Conservation (phyloP, 2,797 vertebrate species). For the Chlorospingus semifuscus region DNA sequence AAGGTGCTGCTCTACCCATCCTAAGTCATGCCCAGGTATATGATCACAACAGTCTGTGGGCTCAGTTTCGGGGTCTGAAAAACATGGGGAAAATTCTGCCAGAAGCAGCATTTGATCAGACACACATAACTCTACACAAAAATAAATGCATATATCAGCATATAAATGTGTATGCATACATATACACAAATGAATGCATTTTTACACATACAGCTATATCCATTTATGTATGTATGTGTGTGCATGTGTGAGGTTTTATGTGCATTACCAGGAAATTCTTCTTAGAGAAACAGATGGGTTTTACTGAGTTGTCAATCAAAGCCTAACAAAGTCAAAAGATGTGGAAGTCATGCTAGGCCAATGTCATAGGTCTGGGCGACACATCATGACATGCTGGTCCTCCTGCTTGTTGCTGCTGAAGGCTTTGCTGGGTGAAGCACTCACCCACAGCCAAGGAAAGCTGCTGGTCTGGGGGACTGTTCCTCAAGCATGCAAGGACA, state of each 20-base stretch:
- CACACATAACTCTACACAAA: not conserved
- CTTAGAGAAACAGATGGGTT: not conserved
- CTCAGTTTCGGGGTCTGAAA: not conserved
- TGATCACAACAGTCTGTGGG: rapidly evolving
- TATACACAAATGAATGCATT: not conserved
- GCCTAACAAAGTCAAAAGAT: not conserved
- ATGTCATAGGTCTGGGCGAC: not conserved
- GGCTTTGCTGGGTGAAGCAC: not conserved
- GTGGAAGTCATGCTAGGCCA: not conserved
- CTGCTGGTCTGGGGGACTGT: not conserved
- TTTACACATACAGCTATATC: not conserved
- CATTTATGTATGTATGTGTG: not conserved
- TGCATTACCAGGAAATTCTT: not conserved
- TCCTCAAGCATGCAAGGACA: not conserved
- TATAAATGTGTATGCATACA: not conserved
- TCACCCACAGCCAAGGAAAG: not conserved
- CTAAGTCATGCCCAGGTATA: not conserved
- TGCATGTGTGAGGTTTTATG: not conserved
- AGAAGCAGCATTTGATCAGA: not conserved
- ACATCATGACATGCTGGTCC: not conserved
- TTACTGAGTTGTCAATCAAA: not conserved
- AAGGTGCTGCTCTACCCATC: not conserved
- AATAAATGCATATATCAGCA: not conserved
- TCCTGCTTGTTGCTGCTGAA: not conserved
- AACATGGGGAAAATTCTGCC: not conserved